Evolutionary conservation across 2,113 vertebrate genomes (phyloP).

Genomic region (Hippolais icterina): DNA sequence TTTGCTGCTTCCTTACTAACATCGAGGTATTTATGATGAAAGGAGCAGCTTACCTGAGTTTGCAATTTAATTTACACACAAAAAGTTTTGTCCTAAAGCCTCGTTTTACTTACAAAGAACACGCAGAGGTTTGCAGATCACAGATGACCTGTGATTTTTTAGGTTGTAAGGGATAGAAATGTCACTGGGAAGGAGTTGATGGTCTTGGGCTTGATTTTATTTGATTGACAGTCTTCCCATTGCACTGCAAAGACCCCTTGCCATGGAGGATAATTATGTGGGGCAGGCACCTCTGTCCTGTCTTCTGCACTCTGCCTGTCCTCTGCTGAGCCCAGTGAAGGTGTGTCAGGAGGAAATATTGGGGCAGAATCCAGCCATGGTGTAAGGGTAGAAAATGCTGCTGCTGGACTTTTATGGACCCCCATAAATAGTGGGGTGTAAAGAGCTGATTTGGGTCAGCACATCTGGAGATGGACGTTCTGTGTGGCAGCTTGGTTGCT

Average conservation of each 20-base stretch:
- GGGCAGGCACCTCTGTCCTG: not conserved
- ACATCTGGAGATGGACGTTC: not conserved
- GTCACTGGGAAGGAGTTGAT: not conserved
- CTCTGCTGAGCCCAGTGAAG: not conserved
- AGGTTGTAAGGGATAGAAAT: not conserved
- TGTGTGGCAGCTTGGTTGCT: not conserved
- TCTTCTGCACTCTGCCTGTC: not conserved
- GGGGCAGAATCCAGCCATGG: not conserved
- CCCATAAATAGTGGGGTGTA: not conserved
- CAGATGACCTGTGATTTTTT: not conserved
- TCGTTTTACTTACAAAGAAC: not conserved
- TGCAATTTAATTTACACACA: not conserved
- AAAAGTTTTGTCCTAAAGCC: not conserved
- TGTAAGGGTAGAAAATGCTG: not conserved
- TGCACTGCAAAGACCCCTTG: not conserved
- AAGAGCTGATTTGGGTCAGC: not conserved
- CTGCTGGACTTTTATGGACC: not conserved
- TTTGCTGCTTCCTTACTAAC: not conserved
- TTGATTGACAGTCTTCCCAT: not conserved
- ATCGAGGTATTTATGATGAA: not conserved
- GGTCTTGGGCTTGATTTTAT: not conserved
- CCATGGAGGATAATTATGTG: not conserved
- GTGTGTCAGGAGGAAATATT: not conserved
- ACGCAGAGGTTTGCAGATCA: rapidly evolving
- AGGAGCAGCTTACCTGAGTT: not conserved